phyloP scores from a whole-genome alignment of 2,888 invertebrate genomes.

The Tineola bisselliella region DNA sequence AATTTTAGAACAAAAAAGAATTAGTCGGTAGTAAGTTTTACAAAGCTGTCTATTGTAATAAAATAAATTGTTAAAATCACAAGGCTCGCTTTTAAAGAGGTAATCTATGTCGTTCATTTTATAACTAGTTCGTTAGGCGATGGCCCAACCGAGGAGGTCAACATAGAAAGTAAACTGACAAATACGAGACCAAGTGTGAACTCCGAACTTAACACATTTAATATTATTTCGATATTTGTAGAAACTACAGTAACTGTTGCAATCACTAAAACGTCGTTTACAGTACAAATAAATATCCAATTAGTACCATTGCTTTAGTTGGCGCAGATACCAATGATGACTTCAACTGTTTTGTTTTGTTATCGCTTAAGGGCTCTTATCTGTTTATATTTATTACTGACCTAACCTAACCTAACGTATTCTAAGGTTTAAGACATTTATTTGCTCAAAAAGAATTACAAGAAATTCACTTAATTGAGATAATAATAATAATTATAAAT shows the following conservation, averaged over 20 bases:
- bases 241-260: conserved; percentile 3
- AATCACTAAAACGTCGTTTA: neutral
- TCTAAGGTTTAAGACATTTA: no score
- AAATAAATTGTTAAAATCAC: neutral
- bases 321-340: no score
- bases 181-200: conserved; percentile 13
- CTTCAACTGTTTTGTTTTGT: no score
- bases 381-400: no score
- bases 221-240: conserved; percentile 9
- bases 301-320: no score
- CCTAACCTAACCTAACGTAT: no score
- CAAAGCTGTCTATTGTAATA: neutral
- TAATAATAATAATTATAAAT: no score
- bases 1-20: neutral
- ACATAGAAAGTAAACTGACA: conserved; percentile 14
- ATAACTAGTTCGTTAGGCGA: conserved; percentile 12
- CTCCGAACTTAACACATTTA: conserved; percentile 13
- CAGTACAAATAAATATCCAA: neutral
- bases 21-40: neutral
- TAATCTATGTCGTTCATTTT: conserved; percentile 10
- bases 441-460: no score
- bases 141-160: conserved; percentile 13
- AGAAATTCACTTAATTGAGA: no score
- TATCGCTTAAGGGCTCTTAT: no score
- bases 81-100: neutral